A percentile compares a stretch with the other conserved stretches of the same genome.
Conservation (phyloP, 2,797 vertebrate genomes). For the Otolemur crassicaudatus region DNA sequence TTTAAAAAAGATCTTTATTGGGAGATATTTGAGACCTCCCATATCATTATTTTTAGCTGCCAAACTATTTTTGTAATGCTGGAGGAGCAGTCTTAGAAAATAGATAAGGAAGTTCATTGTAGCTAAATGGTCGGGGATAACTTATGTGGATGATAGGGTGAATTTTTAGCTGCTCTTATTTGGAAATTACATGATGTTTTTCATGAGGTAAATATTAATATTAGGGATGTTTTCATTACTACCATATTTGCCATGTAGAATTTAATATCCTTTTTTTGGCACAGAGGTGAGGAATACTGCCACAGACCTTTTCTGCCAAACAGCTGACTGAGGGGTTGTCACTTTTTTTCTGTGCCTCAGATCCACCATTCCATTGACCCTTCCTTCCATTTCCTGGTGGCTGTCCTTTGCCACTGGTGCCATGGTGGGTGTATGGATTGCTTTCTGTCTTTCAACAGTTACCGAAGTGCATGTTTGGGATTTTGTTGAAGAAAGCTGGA, state of each 20-base stretch:
- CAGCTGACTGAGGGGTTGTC: conserved; percentile 56
- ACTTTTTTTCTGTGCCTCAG: conserved; percentile 86
- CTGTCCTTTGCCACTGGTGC: conserved; percentile 65
- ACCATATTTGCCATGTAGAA: background rate
- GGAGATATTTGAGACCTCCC: background rate
- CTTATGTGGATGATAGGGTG: background rate
- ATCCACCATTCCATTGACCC: conserved; percentile 86
- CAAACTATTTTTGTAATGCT: background rate
- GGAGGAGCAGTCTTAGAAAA: conserved; percentile 12
- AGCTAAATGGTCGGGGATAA: background rate
- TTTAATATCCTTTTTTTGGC: conserved; percentile 63
- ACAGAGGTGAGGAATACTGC: conserved; percentile 16
- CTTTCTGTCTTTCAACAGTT: conserved; percentile 88
- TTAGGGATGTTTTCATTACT: background rate
- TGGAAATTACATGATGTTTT: background rate
- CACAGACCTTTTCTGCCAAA: background rate
- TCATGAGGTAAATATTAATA: background rate
- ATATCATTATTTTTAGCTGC: conserved; percentile 7
- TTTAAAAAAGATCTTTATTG: conserved; percentile 41
- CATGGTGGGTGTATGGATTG: conserved; percentile 87
- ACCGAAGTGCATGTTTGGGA: conserved; percentile 88
- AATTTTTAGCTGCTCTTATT: background rate
- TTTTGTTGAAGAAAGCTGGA: conserved; percentile 89
- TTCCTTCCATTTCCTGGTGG: conserved; percentile 80
- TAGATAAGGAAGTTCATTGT: background rate